Evolutionary conservation across 2,888 invertebrate genomes (phyloP), one percentile per base, ranked within the genome.

Genomic region (Cephus nigrinus): DNA sequence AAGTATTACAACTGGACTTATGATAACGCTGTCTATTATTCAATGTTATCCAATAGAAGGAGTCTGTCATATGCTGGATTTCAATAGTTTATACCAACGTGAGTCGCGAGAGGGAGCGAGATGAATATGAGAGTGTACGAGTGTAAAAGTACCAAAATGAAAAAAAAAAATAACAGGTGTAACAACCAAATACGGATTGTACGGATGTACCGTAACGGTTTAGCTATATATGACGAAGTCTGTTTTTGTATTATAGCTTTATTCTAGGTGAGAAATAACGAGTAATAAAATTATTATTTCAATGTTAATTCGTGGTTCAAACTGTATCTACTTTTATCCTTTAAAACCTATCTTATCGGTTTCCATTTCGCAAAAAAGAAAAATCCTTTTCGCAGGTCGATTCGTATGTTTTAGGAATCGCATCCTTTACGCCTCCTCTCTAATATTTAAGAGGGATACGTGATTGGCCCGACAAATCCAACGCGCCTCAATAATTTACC

Each of bases 401-500:
- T 23, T 36, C 34, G 30, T 35, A 9, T 12, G 30, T 74, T 74
- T n/a, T 33, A 35, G 30, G 31, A 12, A 35, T 73, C 74, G 69
- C 34, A 78, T 82, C 82, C 82, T 79, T 80, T 84, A 80, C 81
- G 80, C 81, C 84, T 85, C 84, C 86, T 84, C 82, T 89, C 85
- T 88, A 91, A 89, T 90, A 91, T 91, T 91, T 88, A 91, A 89
- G 84, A 84, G 82, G 79, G 78, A 84, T 91, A 91, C 91, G 91
- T 91, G 91, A 91, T 91, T 90, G 88, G 90, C 89, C 55, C 89
- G 85, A 88, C 89, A 88, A 90, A 90, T 89, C 84, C 86, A 83
- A 80, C 80, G 78, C 80, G 84, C 87, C 86, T 91, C 91, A 91
- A 91, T 91, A 91, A 91, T 91, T 91, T 91, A 91, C 89, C 90